Conservation (phyloP, 2,797 vertebrate species). For the Meda fulgida region DNA sequence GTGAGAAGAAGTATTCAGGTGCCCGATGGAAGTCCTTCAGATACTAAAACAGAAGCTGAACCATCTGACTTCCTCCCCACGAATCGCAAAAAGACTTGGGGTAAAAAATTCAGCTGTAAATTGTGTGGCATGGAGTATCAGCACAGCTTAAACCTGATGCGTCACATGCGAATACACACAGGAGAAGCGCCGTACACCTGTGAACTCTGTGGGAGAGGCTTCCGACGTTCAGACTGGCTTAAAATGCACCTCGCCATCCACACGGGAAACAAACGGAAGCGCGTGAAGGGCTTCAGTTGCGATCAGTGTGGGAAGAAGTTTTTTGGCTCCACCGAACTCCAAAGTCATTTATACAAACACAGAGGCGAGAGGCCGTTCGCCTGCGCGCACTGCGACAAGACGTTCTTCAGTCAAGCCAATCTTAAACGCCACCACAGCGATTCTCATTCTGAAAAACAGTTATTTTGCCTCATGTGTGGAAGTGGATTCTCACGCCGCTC, state of each 20-base stretch:
- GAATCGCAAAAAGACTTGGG: not conserved
- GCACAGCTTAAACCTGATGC: not conserved
- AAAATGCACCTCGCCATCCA: not conserved
- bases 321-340: accelerated
- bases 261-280: not conserved
- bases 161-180: slow-evolving; percentile 52
- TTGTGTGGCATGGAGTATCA: slow-evolving; percentile 39
- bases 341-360: slow-evolving; percentile 1
- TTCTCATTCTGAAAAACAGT: not conserved
- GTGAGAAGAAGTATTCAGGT: not conserved
- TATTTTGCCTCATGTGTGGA: not conserved
- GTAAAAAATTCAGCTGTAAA: slow-evolving; percentile 6
- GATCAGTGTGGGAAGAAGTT: slow-evolving; percentile 1
- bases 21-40: not conserved
- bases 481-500: not conserved
- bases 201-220: slow-evolving; percentile 17
- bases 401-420: not conserved
- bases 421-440: not conserved
- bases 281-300: not conserved
- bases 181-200: slow-evolving; percentile 40
- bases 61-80: accelerated
- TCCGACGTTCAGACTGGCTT: slow-evolving; percentile 34
- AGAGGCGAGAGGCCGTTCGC: slow-evolving; percentile 14
- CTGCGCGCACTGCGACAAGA: slow-evolving; percentile 20
- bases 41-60: not conserved